Percentiles rank a stretch among this genome's conserved stretches.
Evolutionary conservation across 2,888 invertebrate genomes (phyloP).

Genomic region (Lottia scabra): DNA sequence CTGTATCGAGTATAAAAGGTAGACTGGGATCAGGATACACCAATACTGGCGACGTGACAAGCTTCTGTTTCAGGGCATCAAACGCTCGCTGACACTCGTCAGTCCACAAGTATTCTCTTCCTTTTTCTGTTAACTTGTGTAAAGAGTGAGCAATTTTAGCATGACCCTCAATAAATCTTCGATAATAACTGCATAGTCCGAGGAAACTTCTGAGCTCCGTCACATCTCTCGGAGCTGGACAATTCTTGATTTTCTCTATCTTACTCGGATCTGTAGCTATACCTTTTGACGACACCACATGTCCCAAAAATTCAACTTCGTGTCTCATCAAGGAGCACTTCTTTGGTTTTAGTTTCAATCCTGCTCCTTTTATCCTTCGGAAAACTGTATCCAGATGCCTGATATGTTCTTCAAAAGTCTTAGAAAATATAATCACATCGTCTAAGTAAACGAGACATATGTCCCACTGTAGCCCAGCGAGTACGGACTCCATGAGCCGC

Average conservation of each 20-base stretch:
- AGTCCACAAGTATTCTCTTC: conserved; percentile 15
- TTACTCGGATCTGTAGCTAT: background rate
- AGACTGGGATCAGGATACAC: conserved; percentile 21
- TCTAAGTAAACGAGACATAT: too few species aligned
- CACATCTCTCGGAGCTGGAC: background rate
- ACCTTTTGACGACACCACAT: background rate
- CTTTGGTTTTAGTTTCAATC: too few species aligned
- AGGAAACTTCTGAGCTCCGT: background rate
- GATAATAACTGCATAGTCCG: background rate
- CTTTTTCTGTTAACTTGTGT: background rate
- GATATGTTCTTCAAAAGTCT: background rate
- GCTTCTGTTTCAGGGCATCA: conserved; percentile 18
- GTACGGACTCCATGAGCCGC: too few species aligned
- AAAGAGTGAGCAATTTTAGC: too few species aligned
- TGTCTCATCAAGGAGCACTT: too few species aligned
- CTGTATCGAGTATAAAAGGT: conserved; percentile 31
- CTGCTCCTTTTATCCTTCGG: too few species aligned
- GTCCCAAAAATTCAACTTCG: background rate
- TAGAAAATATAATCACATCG: too few species aligned
- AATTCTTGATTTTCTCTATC: background rate
- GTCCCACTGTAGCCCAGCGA: too few species aligned
- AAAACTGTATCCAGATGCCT: background rate
- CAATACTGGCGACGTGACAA: conserved; percentile 31
- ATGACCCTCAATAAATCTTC: background rate
- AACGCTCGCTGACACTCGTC: conserved; percentile 21